Conservation (phyloP, 2,888 invertebrate genomes). For the Iphiclides podalirius region DNA sequence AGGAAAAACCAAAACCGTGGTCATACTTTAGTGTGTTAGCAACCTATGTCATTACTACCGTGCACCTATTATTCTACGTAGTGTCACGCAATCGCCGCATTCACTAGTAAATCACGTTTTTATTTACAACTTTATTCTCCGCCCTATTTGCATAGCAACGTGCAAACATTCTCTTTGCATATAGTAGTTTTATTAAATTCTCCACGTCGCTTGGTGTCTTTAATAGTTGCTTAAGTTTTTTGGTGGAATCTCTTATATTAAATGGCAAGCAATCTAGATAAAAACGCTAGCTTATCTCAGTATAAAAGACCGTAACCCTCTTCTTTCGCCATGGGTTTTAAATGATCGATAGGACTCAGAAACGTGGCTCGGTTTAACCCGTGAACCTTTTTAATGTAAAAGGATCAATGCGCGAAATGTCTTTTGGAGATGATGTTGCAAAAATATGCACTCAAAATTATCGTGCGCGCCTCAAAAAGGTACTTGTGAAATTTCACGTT, state of each 20-base stretch:
- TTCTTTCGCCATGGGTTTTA: no score
- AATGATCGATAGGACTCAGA: no score
- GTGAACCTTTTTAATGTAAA: no score
- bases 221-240: no score
- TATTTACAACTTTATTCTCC: slow-evolving; percentile 22
- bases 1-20: no score
- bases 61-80: slow-evolving; percentile 11
- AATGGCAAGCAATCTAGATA: no score
- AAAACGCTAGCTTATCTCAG: slow-evolving; percentile 22
- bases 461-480: neutral
- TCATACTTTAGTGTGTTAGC: slow-evolving; percentile 5
- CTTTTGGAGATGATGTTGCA: neutral
- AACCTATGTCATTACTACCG: slow-evolving; percentile 16
- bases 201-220: no score
- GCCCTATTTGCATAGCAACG: slow-evolving; percentile 17
- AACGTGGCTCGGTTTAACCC: no score
- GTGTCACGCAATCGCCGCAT: slow-evolving; percentile 20
- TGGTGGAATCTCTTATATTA: no score
- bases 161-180: slow-evolving; percentile 23
- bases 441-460: neutral
- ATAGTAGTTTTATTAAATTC: slow-evolving; percentile 10
- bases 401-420: no score
- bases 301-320: no score
- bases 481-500: neutral
- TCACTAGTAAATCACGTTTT: slow-evolving; percentile 23